Evolutionary conservation across 1,140 invertebrate genomes (phyloP).

Genomic region (Drosophila sturtevanti): DNA sequence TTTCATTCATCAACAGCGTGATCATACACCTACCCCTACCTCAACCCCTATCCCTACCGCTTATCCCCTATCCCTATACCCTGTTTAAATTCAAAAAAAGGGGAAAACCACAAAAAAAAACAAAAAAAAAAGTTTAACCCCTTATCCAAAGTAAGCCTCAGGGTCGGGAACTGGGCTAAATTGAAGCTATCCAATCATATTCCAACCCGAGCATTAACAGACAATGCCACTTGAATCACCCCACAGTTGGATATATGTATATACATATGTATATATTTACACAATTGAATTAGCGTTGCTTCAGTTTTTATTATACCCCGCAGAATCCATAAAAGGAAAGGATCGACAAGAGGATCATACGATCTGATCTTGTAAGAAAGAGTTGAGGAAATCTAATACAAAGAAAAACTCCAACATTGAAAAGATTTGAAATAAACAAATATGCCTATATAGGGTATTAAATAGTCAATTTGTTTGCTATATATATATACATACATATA

Average conservation of each 20-base stretch:
- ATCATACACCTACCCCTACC: too few relatives aligned
- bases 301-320: background rate
- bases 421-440: too few relatives aligned
- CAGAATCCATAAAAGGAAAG: too few relatives aligned
- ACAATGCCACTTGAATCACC: constrained; percentile 33
- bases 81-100: too few relatives aligned
- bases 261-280: background rate
- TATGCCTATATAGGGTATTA: background rate
- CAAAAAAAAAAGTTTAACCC: background rate
- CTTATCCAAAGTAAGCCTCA: background rate
- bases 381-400: too few relatives aligned
- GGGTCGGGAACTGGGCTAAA: background rate
- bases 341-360: too few relatives aligned
- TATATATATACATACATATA: too few relatives aligned
- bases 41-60: too few relatives aligned
- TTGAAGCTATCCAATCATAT: constrained; percentile 12
- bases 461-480: too few relatives aligned
- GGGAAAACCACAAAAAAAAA: background rate
- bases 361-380: too few relatives aligned
- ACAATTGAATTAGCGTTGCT: constrained; percentile 21
- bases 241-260: background rate
- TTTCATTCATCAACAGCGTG: constrained; percentile 16
- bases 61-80: too few relatives aligned
- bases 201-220: constrained; percentile 11
- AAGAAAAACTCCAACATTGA: too few relatives aligned